Percentiles rank a stretch among this genome's conserved stretches.
Conservation (phyloP, 2,888 invertebrate species). For the Drosophila barbarae region DNA sequence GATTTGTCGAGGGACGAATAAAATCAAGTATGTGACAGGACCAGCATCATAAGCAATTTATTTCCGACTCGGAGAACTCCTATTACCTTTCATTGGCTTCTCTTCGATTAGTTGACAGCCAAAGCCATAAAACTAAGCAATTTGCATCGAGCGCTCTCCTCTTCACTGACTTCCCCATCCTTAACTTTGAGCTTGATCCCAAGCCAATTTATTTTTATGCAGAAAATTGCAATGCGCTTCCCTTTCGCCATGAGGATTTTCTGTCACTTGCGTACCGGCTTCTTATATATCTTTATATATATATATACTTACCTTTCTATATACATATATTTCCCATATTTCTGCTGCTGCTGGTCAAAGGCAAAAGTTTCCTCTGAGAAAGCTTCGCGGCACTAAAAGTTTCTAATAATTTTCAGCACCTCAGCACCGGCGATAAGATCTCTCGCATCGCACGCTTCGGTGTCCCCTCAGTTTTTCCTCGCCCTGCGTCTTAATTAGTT, state of each 20-base stretch:
- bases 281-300: not conserved
- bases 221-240: slow-evolving; percentile 51
- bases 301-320: not conserved
- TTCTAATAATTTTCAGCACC: slow-evolving; percentile 74
- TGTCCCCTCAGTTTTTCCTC: slow-evolving; percentile 37
- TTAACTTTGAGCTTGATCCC: slow-evolving; percentile 47
- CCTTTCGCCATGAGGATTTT: slow-evolving; percentile 58
- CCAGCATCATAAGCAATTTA: slow-evolving; percentile 21
- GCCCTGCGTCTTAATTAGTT: slow-evolving; percentile 66
- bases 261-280: slow-evolving; percentile 63
- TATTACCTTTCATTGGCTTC: slow-evolving; percentile 49
- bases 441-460: slow-evolving; percentile 45
- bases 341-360: slow-evolving; percentile 56
- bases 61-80: slow-evolving; percentile 20
- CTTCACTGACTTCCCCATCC: slow-evolving; percentile 1
- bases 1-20: slow-evolving; percentile 14
- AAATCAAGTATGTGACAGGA: slow-evolving; percentile 19
- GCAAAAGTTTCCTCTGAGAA: slow-evolving; percentile 56
- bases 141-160: slow-evolving; percentile 32
- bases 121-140: slow-evolving; percentile 51
- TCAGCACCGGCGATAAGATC: slow-evolving; percentile 69
- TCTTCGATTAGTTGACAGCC: slow-evolving; percentile 40
- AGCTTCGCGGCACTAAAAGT: slow-evolving; percentile 49
- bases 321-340: slow-evolving; percentile 8
- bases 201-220: slow-evolving; percentile 66